A percentile compares a stretch with the other conserved stretches of the same genome.
These are phyloP conservation scores for Microdon myrmicae DNA, from an alignment of 2,888 invertebrate genomes.

Conservation along the genomic window DNA sequence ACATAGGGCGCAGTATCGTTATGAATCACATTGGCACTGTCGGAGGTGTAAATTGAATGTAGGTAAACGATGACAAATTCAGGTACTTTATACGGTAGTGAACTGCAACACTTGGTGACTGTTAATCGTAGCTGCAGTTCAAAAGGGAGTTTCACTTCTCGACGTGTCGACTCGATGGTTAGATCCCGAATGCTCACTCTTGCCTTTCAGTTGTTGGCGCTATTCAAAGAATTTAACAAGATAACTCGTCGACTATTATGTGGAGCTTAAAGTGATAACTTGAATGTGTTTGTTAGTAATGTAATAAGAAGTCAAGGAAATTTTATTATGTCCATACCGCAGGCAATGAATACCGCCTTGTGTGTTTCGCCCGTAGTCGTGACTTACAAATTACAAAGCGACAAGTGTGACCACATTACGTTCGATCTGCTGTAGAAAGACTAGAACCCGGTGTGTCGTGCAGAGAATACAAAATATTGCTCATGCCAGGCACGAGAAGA, in stretches of 20 bases:
- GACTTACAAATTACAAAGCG: conserved; percentile 31
- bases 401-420: conserved; percentile 17
- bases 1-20: conserved; percentile 19
- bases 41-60: conserved; percentile 30
- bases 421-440: too few species aligned
- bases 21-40: conserved; percentile 30
- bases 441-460: too few species aligned
- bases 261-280: not conserved
- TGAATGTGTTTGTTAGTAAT: conserved; percentile 3
- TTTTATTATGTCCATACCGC: conserved; percentile 12
- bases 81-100: conserved; percentile 10
- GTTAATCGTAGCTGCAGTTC: not conserved
- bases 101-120: conserved; percentile 15
- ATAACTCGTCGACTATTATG: conserved; percentile 3
- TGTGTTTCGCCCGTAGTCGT: conserved; percentile 14
- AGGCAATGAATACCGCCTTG: not conserved
- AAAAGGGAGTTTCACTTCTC: conserved; percentile 2
- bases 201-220: too few species aligned
- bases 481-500: too few species aligned
- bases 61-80: conserved; percentile 16
- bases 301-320: conserved; percentile 10
- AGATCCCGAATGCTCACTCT: not conserved
- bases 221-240: too few species aligned
- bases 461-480: too few species aligned
- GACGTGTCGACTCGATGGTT: conserved; percentile 1